Conservation (phyloP, 2,888 invertebrate species). For the Conomelus anceps region DNA sequence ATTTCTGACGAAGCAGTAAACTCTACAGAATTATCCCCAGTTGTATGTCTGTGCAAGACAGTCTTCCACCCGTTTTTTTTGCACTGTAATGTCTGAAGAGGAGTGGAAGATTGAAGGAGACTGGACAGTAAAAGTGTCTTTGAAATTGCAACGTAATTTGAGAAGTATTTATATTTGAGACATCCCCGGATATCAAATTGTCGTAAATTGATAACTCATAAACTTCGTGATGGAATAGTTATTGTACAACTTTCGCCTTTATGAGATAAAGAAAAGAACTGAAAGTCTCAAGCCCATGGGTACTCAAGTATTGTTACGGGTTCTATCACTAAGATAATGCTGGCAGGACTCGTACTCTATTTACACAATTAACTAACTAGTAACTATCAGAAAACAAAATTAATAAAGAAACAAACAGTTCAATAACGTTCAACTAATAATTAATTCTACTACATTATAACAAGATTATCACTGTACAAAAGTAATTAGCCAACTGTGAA, state of each 20-base stretch:
- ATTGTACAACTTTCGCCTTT: neutral
- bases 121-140: neutral
- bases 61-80: neutral
- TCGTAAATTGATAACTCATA: neutral
- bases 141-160: neutral
- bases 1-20: neutral
- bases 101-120: no score
- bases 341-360: no score
- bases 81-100: neutral
- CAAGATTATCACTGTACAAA: no score
- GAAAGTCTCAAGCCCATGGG: no score
- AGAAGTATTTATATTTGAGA: neutral
- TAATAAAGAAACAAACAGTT: no score
- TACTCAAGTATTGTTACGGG: no score
- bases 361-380: no score
- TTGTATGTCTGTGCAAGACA: neutral
- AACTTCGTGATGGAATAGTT: neutral
- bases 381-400: no score
- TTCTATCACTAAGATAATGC: no score
- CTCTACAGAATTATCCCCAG: neutral
- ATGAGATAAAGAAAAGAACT: neutral
- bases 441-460: no score
- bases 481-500: no score
- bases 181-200: neutral
- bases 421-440: no score